Evolutionary conservation across 2,888 invertebrate species (phyloP).

Genomic region (Epinotia demarniana): DNA sequence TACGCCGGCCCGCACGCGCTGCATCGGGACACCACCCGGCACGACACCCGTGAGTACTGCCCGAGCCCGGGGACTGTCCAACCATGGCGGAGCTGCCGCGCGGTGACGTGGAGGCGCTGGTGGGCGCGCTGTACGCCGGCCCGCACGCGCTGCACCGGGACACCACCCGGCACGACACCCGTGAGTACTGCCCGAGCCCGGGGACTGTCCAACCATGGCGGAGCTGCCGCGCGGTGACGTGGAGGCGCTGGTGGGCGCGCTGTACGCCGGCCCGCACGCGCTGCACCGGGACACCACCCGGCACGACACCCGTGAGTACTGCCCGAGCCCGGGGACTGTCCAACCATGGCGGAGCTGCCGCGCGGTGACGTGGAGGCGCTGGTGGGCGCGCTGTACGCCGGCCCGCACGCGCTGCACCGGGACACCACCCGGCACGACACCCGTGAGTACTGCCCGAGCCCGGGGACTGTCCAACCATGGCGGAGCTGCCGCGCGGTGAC

Average conservation of each 20-base stretch:
- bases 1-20: conserved; percentile 59
- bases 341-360: too few relatives aligned
- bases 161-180: neutral
- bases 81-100: too few relatives aligned
- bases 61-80: too few relatives aligned
- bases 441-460: conserved; percentile 40
- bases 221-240: conserved; percentile 63
- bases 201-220: too few relatives aligned
- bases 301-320: conserved; percentile 4
- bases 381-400: conserved; percentile 66
- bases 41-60: conserved; percentile 2
- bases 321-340: too few relatives aligned
- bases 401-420: conserved; percentile 46
- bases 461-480: too few relatives aligned
- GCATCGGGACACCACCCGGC: neutral
- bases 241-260: conserved; percentile 60
- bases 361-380: too few relatives aligned
- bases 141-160: conserved; percentile 38
- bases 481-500: too few relatives aligned
- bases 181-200: conserved; percentile 39
- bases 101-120: too few relatives aligned
- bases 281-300: neutral
- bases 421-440: neutral
- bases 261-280: conserved; percentile 61
- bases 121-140: conserved; percentile 67